A percentile compares a stretch with the other conserved stretches of the same genome.
Evolutionary conservation across 2,797 vertebrate genomes (phyloP).

Genomic region (Cottoperca gobio): DNA sequence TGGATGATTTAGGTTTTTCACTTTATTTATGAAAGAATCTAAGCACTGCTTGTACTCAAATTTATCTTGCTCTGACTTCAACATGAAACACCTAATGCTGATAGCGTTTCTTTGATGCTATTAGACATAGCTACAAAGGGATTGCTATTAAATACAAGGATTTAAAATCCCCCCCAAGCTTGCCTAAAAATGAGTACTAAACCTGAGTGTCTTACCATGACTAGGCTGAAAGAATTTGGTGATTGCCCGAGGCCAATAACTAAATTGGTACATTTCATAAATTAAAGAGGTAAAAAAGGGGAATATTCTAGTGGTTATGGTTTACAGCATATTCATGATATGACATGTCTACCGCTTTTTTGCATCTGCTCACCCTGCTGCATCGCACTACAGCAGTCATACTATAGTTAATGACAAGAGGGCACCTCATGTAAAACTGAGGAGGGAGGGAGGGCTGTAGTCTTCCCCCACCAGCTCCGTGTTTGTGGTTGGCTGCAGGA

Average conservation of each 20-base stretch:
- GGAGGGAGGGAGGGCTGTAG: conserved; percentile 25
- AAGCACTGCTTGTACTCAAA: conserved; percentile 4
- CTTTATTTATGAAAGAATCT: conserved; percentile 27
- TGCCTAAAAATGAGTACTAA: conserved; percentile 12
- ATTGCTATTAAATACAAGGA: not conserved
- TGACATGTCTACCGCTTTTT: conserved; percentile 2
- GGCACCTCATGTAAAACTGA: conserved; percentile 59
- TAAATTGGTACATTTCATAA: not conserved
- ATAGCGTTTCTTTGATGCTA: not conserved
- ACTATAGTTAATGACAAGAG: conserved; percentile 53
- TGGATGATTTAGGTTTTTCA: conserved; percentile 51
- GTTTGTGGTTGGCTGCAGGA: conserved; percentile 44
- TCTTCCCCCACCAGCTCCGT: conserved; percentile 38
- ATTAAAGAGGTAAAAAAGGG: not conserved
- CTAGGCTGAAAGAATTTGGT: conserved; percentile 7
- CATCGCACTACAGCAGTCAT: conserved; percentile 13
- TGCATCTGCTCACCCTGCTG: conserved; percentile 33
- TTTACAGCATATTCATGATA: conserved; percentile 8
- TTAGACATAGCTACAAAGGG: not conserved
- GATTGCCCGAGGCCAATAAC: conserved; percentile 2
- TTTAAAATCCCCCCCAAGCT: not conserved
- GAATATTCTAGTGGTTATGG: not conserved
- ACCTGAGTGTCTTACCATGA: conserved; percentile 10
- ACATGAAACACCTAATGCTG: not conserved
- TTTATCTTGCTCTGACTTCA: not conserved